Evolutionary conservation across 2,113 vertebrate genomes (phyloP), one percentile per base, ranked within the genome.

Genomic region (Litocranius walleri): DNA sequence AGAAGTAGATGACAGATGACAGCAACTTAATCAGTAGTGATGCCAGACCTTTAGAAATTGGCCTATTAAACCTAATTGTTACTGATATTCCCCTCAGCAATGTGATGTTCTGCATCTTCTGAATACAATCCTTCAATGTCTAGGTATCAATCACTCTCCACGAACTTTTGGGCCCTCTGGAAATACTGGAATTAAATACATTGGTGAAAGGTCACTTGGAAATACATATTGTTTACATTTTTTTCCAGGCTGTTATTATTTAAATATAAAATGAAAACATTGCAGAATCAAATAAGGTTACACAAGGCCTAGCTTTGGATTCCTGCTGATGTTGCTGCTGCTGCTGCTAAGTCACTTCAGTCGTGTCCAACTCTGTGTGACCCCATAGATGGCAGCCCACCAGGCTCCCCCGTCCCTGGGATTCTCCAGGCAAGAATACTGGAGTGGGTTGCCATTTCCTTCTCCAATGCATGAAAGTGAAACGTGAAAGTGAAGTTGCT

Each of bases 1-100:
- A 56, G 89, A 87, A n/a, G 33, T 25, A 89, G 77, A 95, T 92
- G 71, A 36, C 21, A 90, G 25, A 67, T 80, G 74, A 77, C 36
- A 95, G 45, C 57, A 40, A 27, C 62, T 96, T 89, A 95, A 95
- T 91, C 59, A 48, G 29, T 12, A 54, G 25, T 86, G 93, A 96
- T 91, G 71, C 36, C 52, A 93, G 97, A 89, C 93, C 94, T 97
- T 97, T 97, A 83, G 94, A 89, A 59, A 45, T 1, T 57, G 87
- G 57, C 61, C 10, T 50, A 8, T 83, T 71, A 59, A 86, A 50
- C 48, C 71, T 92, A 90, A 90, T 94, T 88, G 77, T n/a, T 77
- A 82, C 77, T 50, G 85, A 94, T 67, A 36, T 89, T 84, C 50
- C 88, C 59, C 40, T 86, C 21, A 77, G 80, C 94, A 61, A 25